Evolutionary conservation across 1,140 invertebrate species (phyloP).

Genomic region (Pectinophora gossypiella): DNA sequence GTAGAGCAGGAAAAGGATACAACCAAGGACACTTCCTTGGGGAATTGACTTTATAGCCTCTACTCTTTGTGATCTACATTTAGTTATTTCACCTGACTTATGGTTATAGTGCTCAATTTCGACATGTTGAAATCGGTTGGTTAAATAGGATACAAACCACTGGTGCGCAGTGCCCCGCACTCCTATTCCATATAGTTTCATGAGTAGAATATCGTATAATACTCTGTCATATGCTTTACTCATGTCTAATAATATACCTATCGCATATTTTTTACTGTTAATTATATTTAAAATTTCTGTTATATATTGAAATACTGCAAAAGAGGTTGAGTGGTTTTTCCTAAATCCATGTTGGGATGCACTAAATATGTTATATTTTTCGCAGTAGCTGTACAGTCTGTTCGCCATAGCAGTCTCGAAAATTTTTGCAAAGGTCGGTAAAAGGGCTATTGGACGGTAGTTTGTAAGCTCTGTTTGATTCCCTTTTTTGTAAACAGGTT

Average conservation of each 20-base stretch:
- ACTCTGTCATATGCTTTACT: constrained; percentile 1
- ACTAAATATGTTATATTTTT: no score
- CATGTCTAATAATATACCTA: not conserved
- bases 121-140: no score
- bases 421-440: not conserved
- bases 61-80: not conserved
- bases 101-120: no score
- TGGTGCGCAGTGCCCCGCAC: no score
- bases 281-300: not conserved
- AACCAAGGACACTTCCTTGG: not conserved
- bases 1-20: not conserved
- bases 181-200: no score
- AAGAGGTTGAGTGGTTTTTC: not conserved
- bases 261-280: constrained; percentile 1
- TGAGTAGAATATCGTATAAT: no score
- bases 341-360: no score
- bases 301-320: not conserved
- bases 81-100: no score
- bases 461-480: not conserved
- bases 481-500: not conserved
- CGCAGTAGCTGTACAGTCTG: no score
- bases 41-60: not conserved
- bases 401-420: constrained; percentile 1
- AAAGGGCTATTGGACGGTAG: not conserved
- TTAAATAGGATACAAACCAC: no score